Evolutionary conservation across 2,113 vertebrate genomes (phyloP).

Genomic region (Vireo altiloquus): DNA sequence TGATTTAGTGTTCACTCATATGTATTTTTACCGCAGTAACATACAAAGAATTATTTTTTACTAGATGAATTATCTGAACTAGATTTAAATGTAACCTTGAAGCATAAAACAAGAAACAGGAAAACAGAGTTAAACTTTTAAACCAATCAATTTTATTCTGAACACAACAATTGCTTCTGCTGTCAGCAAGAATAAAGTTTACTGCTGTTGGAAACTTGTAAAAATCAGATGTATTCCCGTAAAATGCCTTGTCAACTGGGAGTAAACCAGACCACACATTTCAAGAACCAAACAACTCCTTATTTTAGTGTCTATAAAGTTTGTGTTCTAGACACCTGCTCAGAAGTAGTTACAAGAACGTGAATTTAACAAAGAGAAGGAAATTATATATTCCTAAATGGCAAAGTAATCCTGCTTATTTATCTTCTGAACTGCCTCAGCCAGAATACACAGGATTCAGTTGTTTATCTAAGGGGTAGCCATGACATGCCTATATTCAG

Average conservation of each 20-base stretch:
- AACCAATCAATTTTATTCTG: slow-evolving; percentile 25
- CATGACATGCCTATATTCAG: background rate
- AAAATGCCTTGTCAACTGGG: background rate
- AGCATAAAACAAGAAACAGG: background rate
- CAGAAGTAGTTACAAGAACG: background rate
- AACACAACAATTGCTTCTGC: slow-evolving; percentile 54
- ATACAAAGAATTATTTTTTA: background rate
- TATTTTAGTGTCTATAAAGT: background rate
- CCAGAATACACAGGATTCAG: background rate
- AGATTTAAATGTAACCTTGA: background rate
- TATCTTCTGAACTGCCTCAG: background rate
- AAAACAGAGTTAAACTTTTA: slow-evolving; percentile 40
- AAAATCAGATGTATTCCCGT: slow-evolving; percentile 29
- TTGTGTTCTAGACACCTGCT: background rate
- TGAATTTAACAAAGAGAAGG: background rate
- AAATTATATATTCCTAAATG: background rate
- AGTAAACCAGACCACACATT: slow-evolving; percentile 28
- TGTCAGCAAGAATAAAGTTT: slow-evolving; percentile 50
- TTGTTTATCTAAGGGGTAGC: background rate
- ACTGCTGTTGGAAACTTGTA: slow-evolving; percentile 33
- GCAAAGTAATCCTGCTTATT: background rate
- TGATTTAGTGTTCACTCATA: background rate
- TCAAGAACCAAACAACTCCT: background rate
- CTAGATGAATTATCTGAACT: background rate
- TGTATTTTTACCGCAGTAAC: background rate